Conservation (phyloP, 2,113 vertebrate genomes). For the Dipodomys merriami region DNA sequence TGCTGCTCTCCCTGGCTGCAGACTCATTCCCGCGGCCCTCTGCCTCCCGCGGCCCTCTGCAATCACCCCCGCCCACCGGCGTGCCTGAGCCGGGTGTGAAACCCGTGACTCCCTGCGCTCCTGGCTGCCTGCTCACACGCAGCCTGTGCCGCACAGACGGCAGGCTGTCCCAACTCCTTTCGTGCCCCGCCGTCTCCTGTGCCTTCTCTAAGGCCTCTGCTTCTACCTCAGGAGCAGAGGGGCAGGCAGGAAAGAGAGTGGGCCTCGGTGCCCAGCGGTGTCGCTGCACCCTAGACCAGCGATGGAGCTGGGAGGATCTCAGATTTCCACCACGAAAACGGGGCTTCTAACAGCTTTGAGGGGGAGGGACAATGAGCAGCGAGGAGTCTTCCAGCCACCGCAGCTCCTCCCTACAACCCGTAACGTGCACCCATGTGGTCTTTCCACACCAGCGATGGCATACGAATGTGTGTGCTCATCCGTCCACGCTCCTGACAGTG, state of each 20-base stretch:
- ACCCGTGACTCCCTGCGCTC: not conserved
- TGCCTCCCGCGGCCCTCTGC: not conserved
- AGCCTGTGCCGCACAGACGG: not conserved
- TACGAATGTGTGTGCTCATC: rapidly evolving
- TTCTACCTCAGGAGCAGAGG: not conserved
- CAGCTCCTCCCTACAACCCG: rapidly evolving
- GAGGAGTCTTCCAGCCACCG: not conserved
- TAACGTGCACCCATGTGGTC: rapidly evolving
- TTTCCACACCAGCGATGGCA: too few species aligned
- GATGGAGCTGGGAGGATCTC: rapidly evolving
- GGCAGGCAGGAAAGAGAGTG: rapidly evolving
- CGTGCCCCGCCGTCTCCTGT: not conserved
- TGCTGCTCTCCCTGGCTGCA: not conserved
- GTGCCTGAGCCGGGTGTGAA: too few species aligned
- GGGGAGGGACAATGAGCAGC: not conserved
- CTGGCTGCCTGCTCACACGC: not conserved
- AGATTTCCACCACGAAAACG: not conserved
- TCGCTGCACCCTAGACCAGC: rapidly evolving
- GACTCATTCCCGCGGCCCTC: not conserved
- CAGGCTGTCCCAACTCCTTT: rapidly evolving
- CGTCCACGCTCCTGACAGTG: not conserved
- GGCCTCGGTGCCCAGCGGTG: not conserved
- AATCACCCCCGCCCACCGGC: not conserved
- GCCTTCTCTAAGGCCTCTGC: not conserved
- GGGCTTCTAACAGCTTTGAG: not conserved